These are phyloP conservation scores for Canis aureus DNA, from an alignment of 2,113 vertebrate species.

Conservation along the genomic window DNA sequence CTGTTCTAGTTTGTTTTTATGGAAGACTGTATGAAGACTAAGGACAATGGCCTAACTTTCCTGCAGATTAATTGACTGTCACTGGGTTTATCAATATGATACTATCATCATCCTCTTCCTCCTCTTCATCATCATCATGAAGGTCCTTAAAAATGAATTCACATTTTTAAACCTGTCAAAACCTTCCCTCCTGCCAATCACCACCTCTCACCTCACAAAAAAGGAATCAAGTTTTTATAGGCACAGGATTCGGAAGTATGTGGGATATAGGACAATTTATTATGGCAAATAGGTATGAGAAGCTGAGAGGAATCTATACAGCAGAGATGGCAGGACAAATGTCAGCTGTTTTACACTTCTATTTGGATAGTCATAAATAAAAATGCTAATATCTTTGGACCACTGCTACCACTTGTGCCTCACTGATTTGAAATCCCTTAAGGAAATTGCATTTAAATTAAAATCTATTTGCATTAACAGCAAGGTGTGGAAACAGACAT, in stretches of 20 bases:
- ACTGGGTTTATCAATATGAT: neutral
- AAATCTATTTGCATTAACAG: conserved; percentile 34
- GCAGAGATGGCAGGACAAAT: neutral
- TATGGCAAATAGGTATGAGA: neutral
- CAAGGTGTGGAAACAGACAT: neutral
- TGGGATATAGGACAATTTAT: neutral
- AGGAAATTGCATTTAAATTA: conserved; percentile 43
- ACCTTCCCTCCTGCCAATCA: neutral
- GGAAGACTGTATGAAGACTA: neutral
- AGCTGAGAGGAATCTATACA: neutral
- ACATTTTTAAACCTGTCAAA: neutral
- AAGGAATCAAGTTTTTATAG: neutral
- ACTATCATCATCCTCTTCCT: neutral
- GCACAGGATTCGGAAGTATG: neutral
- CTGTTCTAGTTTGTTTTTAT: too few species aligned
- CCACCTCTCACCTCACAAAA: neutral
- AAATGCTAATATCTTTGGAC: neutral
- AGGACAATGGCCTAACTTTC: neutral
- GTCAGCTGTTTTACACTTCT: neutral
- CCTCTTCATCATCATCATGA: neutral
- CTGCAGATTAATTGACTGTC: neutral
- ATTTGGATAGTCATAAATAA: neutral
- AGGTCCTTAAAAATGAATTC: neutral
- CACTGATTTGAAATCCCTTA: neutral
- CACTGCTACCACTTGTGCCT: neutral